Evolutionary conservation across 2,888 invertebrate genomes (phyloP), one percentile per base, ranked within the genome.

Genomic region (Diarsia mendica): DNA sequence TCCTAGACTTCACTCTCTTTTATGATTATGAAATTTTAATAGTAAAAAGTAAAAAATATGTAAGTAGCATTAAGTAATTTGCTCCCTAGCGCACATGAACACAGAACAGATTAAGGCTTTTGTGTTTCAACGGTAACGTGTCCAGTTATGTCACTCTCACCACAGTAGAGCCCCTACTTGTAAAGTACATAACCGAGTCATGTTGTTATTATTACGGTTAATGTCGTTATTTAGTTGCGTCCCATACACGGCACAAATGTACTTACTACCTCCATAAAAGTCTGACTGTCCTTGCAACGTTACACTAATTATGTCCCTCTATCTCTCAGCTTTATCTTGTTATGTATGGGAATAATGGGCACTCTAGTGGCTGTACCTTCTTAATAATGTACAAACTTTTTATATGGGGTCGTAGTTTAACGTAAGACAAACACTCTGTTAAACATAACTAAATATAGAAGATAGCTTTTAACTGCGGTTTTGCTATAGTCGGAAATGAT

Each of bases 1-100:
- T 89, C 88, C 88, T 85, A 87, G 83, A 88, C 90, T 91, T 89
- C 88, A 90, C 87, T 90, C 89, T 90, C 87, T 91, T 91, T 92
- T 92, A 90, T 87, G 80, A 85, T 89, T 89, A 92, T 88, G 87
- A 85, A 90, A 91, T 89, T 92, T 92, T 91, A 91, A 93, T 90
- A 90, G 89, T 86, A 87, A 84, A 82, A 89, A 89, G 91, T 91
- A 73, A 91, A 91, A 88, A 89, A 83, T 28, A 85, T 79, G 73
- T 44, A 33, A 10, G 39, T 83, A 79, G 73, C 80, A 83, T 86
- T 74, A 85, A 72, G 65, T 76, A 53, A 77, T 77, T 78, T 49
- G 44, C 58, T 63, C n/a, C 15, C 46, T 64, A 20, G 51, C n/a
- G 28, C 23, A 53, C 46, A 20, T 51, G 51, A 23, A 63, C 23